Percentiles rank a stretch among this genome's conserved stretches.
Conservation (phyloP, 2,888 invertebrate genomes). For the Nemotelus pantherinus region DNA sequence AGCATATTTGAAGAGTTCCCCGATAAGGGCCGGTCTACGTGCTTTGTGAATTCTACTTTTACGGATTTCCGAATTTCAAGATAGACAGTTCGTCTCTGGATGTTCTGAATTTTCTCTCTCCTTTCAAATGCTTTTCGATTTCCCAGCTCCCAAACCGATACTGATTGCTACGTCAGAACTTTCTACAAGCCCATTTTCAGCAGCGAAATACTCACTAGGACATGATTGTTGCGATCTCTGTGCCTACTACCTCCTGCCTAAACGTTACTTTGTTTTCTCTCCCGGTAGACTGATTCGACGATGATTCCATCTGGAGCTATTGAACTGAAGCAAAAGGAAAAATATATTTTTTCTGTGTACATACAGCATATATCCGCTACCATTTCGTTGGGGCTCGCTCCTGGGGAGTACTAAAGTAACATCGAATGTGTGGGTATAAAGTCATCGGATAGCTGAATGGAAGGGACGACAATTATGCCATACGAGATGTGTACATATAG, state of each 20-base stretch:
- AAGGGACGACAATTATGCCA: too few relatives aligned
- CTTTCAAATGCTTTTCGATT: background rate
- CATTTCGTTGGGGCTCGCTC: background rate
- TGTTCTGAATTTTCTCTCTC: too few relatives aligned
- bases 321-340: constrained; percentile 33
- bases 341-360: constrained; percentile 16
- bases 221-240: constrained; percentile 12
- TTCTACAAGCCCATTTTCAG: constrained; percentile 33
- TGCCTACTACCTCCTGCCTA: background rate
- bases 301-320: constrained; percentile 41
- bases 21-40: background rate
- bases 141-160: background rate
- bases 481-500: too few relatives aligned
- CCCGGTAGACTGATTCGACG: constrained; percentile 31
- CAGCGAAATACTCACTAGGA: constrained; percentile 4
- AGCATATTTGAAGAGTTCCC: constrained; percentile 3
- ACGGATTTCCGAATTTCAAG: constrained; percentile 9
- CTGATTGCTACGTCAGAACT: constrained; percentile 3
- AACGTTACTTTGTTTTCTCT: constrained; percentile 7
- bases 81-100: constrained; percentile 22
- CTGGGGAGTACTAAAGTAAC: background rate
- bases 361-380: constrained; percentile 7
- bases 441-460: too few relatives aligned
- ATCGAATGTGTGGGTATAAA: background rate
- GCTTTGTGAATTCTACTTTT: background rate